Base-by-base conservation (phyloP, 2,797 vertebrate species). In the Halcyon smyrnensis region DNA sequence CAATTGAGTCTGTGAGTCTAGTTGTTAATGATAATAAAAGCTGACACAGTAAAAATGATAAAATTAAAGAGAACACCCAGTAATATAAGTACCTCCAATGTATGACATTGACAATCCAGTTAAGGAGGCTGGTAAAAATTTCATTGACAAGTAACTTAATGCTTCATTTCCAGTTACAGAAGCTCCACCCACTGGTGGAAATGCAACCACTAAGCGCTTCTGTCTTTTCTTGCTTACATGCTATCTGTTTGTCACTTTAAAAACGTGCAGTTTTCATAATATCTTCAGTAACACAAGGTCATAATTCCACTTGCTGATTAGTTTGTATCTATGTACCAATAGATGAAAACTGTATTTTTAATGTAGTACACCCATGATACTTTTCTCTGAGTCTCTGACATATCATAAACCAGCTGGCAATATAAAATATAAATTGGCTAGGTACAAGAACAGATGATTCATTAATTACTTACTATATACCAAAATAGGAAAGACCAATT, bases 11-110 rank as follows among this genome's bases (percentile, higher is more conserved):
- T 70, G 56, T 54, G 64, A 95, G 81, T 19, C 86, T 56, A 64
- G 46, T 83, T 95, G 89, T 95, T 96, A 96, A 95, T 93, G 96
- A 95, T 95, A 97, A 97, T 95, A 97, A 96, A 97, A 96, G 81
- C 88, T 93, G 96, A 96, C 95, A 79, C 7, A 57, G 89, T 94
- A 96, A 96, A 96, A 96, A 90, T 39, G 63, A 67, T 69, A 92
- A 82, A 95, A 92, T 95, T 95, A 94, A 95, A 97, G 50, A 89
- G 45, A 95, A 68, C 57, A 74, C 36, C 73, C 76, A 65, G 67
- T 28, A 96, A 94, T 85, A 19, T 23, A 41, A 92, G 91, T 41
- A 83, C 76, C 53, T 94, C 36, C 89, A 81, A 53, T 1, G 0
- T 53, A 85, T 63, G 73, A 90, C 92, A 94, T 48, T 67, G 74